phyloP scores from a whole-genome alignment of 1,140 invertebrate species.

The Forficula auricularia region DNA sequence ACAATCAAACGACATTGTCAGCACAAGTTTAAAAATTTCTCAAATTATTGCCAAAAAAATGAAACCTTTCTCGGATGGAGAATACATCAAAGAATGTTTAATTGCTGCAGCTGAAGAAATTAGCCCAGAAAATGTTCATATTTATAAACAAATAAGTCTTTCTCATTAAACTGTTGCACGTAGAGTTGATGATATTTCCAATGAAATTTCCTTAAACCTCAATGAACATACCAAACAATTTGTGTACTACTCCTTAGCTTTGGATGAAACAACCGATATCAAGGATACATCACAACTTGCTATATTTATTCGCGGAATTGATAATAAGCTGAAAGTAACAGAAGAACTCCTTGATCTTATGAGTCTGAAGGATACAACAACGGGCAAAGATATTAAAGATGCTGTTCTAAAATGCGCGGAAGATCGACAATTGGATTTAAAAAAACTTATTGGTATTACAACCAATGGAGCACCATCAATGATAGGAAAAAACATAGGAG shows the following conservation, averaged over 20 bases:
- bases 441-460: no score
- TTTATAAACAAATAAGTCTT: slow-evolving; percentile 16
- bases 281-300: slow-evolving; percentile 15
- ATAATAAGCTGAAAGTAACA: slow-evolving; percentile 15
- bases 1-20: no score
- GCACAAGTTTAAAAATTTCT: no score
- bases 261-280: slow-evolving; percentile 15
- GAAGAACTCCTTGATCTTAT: no score
- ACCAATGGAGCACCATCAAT: no score
- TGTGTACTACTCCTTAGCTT: slow-evolving; percentile 15
- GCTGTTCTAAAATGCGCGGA: no score
- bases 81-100: slow-evolving; percentile 21
- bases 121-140: slow-evolving; percentile 18
- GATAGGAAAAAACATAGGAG: no score
- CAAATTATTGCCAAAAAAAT: no score
- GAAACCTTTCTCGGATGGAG: slow-evolving; percentile 21
- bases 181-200: slow-evolving; percentile 13
- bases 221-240: slow-evolving; percentile 13
- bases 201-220: no score
- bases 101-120: slow-evolving; percentile 21
- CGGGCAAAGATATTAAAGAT: no score
- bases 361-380: no score
- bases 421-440: no score
- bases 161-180: slow-evolving; percentile 15
- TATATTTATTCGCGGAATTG: slow-evolving; percentile 19